Evolutionary conservation across 1,140 invertebrate species (phyloP).

Genomic region (Probaryconus sp.): DNA sequence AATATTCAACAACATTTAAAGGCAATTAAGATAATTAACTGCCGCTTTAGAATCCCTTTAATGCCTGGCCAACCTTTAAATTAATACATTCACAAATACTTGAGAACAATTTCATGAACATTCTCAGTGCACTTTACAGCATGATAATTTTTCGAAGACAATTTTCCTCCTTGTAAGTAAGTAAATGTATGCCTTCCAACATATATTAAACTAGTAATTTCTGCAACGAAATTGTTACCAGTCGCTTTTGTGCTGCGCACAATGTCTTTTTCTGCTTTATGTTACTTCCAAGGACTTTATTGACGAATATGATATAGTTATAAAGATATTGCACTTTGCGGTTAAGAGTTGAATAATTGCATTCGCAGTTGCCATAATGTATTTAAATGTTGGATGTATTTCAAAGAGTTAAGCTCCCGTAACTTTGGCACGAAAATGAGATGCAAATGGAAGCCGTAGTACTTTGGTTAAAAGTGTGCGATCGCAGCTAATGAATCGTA

Average conservation of each 20-base stretch:
- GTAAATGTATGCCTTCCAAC: constrained; percentile 31
- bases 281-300: constrained; percentile 41
- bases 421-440: constrained; percentile 57
- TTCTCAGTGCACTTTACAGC: constrained; percentile 31
- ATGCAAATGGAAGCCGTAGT: constrained; percentile 55
- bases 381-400: constrained; percentile 56
- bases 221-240: constrained; percentile 40
- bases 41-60: no score
- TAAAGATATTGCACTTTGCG: constrained; percentile 56
- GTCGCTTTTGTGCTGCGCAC: constrained; percentile 29
- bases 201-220: constrained; percentile 53
- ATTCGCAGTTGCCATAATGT: constrained; percentile 57
- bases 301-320: constrained; percentile 55
- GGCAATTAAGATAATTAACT: no score
- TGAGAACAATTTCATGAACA: constrained; percentile 32
- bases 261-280: constrained; percentile 39
- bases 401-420: constrained; percentile 56
- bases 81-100: no score
- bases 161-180: constrained; percentile 32
- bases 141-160: constrained; percentile 56
- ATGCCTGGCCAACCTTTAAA: no score
- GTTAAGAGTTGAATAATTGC: constrained; percentile 59
- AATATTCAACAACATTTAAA: no score
- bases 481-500: constrained; percentile 57
- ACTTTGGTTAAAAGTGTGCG: constrained; percentile 53